phyloP scores from a whole-genome alignment of 37 sponge, comb jelly and placozoan genomes.

The Diacarnus erythraeanus region DNA sequence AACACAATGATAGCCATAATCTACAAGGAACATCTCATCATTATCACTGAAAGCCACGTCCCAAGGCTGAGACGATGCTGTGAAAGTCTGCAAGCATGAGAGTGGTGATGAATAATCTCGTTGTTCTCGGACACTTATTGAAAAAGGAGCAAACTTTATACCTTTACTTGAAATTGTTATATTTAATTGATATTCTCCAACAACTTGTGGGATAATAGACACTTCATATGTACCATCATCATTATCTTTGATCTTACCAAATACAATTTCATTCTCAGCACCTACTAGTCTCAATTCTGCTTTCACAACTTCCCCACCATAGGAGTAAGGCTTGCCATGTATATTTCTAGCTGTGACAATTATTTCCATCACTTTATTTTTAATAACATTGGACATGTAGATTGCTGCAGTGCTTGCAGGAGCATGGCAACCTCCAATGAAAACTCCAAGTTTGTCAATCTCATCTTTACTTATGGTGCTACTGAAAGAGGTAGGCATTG shows the following conservation, averaged over 20 bases:
- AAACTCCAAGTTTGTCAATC: slow-evolving; percentile 3
- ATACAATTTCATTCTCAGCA: neutral
- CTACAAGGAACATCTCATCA: slow-evolving; percentile 14
- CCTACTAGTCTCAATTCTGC: neutral
- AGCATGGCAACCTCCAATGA: slow-evolving; percentile 9
- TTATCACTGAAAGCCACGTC: slow-evolving; percentile 40
- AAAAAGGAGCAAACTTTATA: slow-evolving; percentile 26
- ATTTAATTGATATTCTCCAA: slow-evolving; percentile 23
- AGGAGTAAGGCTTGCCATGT: slow-evolving; percentile 8
- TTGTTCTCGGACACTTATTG: neutral
- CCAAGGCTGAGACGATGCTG: neutral
- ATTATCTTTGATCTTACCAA: neutral
- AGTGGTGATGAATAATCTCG: slow-evolving; percentile 11
- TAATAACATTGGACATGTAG: neutral
- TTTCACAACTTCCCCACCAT: slow-evolving; percentile 12
- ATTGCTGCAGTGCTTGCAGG: neutral
- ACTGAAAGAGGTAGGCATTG: neutral
- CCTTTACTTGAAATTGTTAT: slow-evolving; percentile 4
- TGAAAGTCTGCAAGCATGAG: neutral
- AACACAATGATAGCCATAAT: slow-evolving; percentile 19
- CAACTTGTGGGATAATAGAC: slow-evolving; percentile 3
- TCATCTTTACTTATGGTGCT: neutral
- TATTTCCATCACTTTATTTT: slow-evolving; percentile 4
- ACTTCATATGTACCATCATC: slow-evolving; percentile 21
- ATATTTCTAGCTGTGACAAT: neutral